Conservation (phyloP, 2,113 vertebrate species). For the Xiphias gladius region DNA sequence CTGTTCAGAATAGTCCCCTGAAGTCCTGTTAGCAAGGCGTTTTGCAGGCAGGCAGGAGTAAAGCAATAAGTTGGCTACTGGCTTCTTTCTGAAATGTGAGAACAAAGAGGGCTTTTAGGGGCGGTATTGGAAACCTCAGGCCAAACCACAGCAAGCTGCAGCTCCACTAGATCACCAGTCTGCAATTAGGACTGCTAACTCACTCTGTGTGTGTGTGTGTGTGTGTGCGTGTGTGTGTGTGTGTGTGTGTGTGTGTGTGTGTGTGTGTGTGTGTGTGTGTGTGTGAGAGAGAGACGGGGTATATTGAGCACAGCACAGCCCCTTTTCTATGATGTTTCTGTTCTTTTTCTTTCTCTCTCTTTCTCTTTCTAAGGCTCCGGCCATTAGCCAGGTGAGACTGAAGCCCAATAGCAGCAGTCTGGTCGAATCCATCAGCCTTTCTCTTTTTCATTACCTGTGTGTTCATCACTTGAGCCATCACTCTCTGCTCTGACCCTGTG, state of each 20-base stretch:
- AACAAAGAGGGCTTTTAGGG: conserved; percentile 77
- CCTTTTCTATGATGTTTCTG: conserved; percentile 28
- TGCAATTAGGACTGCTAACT: conserved; percentile 66
- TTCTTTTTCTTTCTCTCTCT: background rate
- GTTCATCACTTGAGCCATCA: conserved; percentile 69
- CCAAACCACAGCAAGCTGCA: conserved; percentile 69
- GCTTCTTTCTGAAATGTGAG: conserved; percentile 73
- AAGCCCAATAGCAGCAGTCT: conserved; percentile 63
- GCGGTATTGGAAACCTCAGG: conserved; percentile 57
- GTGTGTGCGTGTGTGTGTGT: conserved; percentile 1
- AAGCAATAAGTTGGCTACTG: conserved; percentile 67
- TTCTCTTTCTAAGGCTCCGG: conserved; percentile 11
- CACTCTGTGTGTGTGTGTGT: conserved; percentile 13
- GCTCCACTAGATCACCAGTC: conserved; percentile 66
- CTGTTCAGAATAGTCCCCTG: conserved; percentile 60
- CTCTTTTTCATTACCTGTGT: conserved; percentile 74
- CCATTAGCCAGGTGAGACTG: conserved; percentile 70
- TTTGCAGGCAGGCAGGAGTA: conserved; percentile 51
- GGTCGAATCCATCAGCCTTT: conserved; percentile 66
- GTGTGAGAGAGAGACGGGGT: background rate
- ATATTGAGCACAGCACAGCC: conserved; percentile 5
- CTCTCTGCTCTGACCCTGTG: conserved; percentile 60
- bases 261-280: background rate
- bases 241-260: background rate
- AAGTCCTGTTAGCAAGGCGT: conserved; percentile 72